Evolutionary conservation across 2,113 vertebrate genomes (phyloP).

Genomic region (Silurus glanis): DNA sequence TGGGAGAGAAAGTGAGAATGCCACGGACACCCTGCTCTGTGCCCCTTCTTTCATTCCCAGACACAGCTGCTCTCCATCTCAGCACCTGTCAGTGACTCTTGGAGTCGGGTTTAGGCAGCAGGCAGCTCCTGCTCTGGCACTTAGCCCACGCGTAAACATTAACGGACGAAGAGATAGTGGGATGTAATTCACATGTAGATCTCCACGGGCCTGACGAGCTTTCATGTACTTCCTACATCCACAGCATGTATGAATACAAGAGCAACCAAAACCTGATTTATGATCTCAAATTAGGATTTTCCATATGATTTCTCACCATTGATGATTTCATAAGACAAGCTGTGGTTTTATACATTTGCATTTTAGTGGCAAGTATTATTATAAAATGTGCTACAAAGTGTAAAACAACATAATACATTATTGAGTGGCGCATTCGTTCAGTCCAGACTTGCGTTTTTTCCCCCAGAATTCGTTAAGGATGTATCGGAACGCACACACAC

Average conservation of each 20-base stretch:
- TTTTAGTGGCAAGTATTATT: neutral
- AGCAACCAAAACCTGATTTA: neutral
- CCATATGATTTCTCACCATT: neutral
- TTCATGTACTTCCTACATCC: neutral
- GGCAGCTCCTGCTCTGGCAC: conserved; percentile 46
- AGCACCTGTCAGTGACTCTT: conserved; percentile 61
- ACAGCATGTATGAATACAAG: neutral
- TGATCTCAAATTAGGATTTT: neutral
- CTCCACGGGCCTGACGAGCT: neutral
- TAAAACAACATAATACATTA: neutral
- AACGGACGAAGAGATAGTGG: conserved; percentile 12
- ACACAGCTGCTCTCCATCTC: conserved; percentile 59
- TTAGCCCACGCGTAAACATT: conserved; percentile 59
- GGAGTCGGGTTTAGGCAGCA: conserved; percentile 62
- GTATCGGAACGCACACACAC: neutral
- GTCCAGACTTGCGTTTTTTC: neutral
- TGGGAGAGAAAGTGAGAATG: conserved; percentile 60
- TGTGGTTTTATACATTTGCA: neutral
- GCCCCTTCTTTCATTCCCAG: conserved; percentile 54
- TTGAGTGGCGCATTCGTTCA: neutral
- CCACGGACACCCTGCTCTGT: conserved; percentile 56
- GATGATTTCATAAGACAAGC: neutral
- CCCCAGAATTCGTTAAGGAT: neutral
- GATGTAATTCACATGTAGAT: conserved; percentile 11
- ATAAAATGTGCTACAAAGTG: neutral